Base-by-base conservation (phyloP, 2,797 vertebrate species). In the Chaunax sp. region DNA sequence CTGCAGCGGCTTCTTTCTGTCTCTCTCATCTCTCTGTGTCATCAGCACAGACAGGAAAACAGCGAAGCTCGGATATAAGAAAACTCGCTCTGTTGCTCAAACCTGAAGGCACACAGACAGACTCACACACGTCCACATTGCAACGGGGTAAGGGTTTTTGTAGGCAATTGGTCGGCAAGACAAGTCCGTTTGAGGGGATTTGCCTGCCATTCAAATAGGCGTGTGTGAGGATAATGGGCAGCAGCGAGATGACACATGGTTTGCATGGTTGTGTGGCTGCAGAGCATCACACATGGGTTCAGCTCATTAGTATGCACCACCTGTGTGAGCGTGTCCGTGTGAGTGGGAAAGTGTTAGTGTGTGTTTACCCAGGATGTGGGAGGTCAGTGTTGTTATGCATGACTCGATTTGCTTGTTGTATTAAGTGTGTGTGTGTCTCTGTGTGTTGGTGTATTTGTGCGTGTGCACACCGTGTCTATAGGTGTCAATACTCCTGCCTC, bases 151-250 rank as follows among this genome's bases (percentile, higher is more conserved):
- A 67, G 3, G 55, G 56, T 51, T 64, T 78, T 59, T 84, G 80
- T 63, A 70, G 74, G 64, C 80, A 83, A 84, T 81, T 73, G 76
- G 75, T 60, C 85, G 82, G 82, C 70, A 85, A 83, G 80, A 74
- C 67, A 54, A 89, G 89, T 90, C 87, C 65, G 87, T 93, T 92
- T 84, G 75, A 78, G 56, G 56, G 28, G 55, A 92, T 94, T 92
- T 93, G 88, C 85, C 83, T 93, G 83, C 58, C 79, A 93, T 92
- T 93, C 91, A 94, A 93, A 93, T 91, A 38, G 25, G 65, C 67
- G 51, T 60, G 71, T 76, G 47, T 43, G 67, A 72, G 64, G 59
- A 79, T 81, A 71, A 73, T 78, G 79, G 78, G 55, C 55, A 73
- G 58, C 70, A 60, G 65, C 62, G 63, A 58, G 63, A 75, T 56